Base-by-base conservation (phyloP, 2,888 invertebrate species). In the Agrochola circellaris region DNA sequence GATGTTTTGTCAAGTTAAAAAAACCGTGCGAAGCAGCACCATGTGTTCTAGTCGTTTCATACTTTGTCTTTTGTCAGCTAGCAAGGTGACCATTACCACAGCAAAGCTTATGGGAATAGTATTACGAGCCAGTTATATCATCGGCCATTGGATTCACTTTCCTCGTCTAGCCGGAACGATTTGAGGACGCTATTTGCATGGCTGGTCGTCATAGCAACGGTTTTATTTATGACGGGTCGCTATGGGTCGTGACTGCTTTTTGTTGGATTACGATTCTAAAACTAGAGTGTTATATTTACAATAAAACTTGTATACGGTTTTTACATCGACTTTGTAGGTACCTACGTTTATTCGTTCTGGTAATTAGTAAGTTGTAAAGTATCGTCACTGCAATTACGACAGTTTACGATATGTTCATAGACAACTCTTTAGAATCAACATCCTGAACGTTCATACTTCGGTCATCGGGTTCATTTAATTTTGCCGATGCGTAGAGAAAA, bases 71-170 rank as follows among this genome's bases (percentile, higher is more conserved):
- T 26, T 20, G 20, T 48, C 8, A 26, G 45, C 69, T 69, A 34
- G 45, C 64, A 72, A 76, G 70, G 38, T 72, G 20, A 71, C 67
- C 34, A 54, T 68, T 75, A 64, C 38, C 38, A 64, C 58, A 72
- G 15, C 26, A 48, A 62, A 58, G 70, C 74, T 48, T 60, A 72
- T 75, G 68, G 68, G 60, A 34, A 62, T 67, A 73, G 76, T 72
- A 76, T 87, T 88, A 86, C 79, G 75, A 42, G 30, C 58, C 38
- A 56, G 80, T 91, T 91, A 89, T 87, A 75, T 89, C 89, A 91
- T 83, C 82, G 72, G 64, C 82, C 76, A 90, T 91, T 89, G 85
- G 91, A 88, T 90, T 87, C 91, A 91, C 91, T 92, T 92, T 92
- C 91, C 83, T 86, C 72, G 86, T 79, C 64, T 77, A 34, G 58